These are phyloP conservation scores for Electrona antarctica DNA, from an alignment of 2,113 vertebrate species.

Conservation along the genomic window DNA sequence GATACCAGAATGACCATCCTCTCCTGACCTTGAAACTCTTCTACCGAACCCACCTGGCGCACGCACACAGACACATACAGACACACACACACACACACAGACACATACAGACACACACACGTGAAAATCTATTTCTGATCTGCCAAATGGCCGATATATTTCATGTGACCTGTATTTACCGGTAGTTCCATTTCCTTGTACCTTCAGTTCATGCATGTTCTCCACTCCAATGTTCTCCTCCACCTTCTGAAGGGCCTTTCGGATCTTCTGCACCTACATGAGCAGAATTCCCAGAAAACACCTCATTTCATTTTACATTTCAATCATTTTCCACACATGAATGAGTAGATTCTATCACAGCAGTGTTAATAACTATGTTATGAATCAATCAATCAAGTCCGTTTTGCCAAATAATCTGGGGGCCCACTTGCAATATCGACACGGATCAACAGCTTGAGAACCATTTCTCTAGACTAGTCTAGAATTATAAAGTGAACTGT, in stretches of 20 bases:
- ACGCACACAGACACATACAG: background rate
- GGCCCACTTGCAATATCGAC: no score
- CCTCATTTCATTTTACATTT: background rate
- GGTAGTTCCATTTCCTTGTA: conserved; percentile 46
- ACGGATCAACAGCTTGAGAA: no score
- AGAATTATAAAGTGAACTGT: background rate
- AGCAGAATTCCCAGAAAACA: conserved; percentile 7
- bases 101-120: background rate
- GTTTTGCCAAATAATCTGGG: no score
- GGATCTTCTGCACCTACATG: conserved; percentile 91
- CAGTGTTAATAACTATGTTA: no score
- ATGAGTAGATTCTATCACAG: no score
- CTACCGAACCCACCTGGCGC: conserved; percentile 91
- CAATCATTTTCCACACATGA: background rate
- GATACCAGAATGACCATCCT: conserved; percentile 89
- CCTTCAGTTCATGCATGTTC: conserved; percentile 84
- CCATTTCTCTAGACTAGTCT: no score
- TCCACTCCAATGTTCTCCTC: conserved; percentile 66
- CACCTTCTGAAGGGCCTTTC: conserved; percentile 76
- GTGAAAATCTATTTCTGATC: no score
- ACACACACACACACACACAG: background rate
- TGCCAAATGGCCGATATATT: background rate
- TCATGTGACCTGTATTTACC: background rate
- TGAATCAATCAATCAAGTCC: no score
- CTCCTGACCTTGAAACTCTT: conserved; percentile 97